Percentiles rank a stretch among this genome's conserved stretches.
These are phyloP conservation scores for Oscarella lobularis DNA, from an alignment of 37 sponge, comb jelly and placozoan genomes.

Conservation along the genomic window DNA sequence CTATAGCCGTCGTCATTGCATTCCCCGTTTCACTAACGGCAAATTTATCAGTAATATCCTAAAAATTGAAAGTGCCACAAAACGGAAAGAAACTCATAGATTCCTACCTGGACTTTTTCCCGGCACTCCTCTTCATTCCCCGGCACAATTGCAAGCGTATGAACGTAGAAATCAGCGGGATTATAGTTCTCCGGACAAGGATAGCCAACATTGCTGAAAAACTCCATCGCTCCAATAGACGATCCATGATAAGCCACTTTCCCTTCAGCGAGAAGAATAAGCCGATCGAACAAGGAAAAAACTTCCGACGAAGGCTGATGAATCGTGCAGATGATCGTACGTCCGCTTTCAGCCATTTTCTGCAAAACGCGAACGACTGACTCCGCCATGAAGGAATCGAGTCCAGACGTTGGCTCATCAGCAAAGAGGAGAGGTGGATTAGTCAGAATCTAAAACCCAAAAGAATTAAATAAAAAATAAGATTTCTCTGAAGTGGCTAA, in stretches of 20 bases:
- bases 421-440: conserved; percentile 35
- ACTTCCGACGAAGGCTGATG: conserved; percentile 52
- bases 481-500: background rate
- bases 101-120: conserved; percentile 12
- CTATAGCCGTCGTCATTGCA: no score
- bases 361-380: conserved; percentile 20
- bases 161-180: conserved; percentile 33
- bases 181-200: conserved; percentile 37
- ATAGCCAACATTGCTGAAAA: conserved; percentile 8
- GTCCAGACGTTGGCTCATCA: conserved; percentile 49
- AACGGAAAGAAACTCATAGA: background rate
- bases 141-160: conserved; percentile 28
- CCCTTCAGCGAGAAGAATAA: conserved; percentile 1
- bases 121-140: conserved; percentile 29
- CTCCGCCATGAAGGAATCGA: conserved; percentile 40
- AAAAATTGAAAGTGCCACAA: no score
- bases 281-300: conserved; percentile 28
- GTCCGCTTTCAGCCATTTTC: conserved; percentile 23
- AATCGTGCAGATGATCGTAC: conserved; percentile 44
- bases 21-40: no score
- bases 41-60: no score
- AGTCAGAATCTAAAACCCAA: conserved; percentile 10
- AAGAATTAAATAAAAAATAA: background rate
- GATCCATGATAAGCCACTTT: background rate
- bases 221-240: no score